phyloP scores from a whole-genome alignment of 1,140 invertebrate genomes.

The Drosophila littoralis region DNA sequence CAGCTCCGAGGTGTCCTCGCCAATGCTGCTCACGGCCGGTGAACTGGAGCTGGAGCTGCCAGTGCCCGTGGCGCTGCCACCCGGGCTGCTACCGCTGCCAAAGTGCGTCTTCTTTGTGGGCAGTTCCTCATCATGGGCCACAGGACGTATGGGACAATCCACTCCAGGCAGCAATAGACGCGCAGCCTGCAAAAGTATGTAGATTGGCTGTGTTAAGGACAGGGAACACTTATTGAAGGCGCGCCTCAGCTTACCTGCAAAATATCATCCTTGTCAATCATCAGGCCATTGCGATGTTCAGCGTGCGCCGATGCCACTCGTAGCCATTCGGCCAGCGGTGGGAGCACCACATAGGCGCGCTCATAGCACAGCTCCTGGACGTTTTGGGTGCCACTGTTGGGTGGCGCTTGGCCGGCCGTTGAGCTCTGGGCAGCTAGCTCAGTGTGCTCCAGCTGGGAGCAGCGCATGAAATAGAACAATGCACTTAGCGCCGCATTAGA shows the following conservation, averaged over 20 bases:
- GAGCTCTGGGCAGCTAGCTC: conserved; percentile 77
- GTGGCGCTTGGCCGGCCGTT: conserved; percentile 46
- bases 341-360: conserved; percentile 93
- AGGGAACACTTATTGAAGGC: not conserved
- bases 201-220: not conserved
- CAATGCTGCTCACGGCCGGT: conserved; percentile 56
- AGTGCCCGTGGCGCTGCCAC: conserved; percentile 40
- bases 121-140: conserved; percentile 86
- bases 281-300: conserved; percentile 90
- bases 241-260: conserved; percentile 87
- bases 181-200: conserved; percentile 89
- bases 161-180: conserved; percentile 93
- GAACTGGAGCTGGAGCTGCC: conserved; percentile 51
- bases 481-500: conserved; percentile 90
- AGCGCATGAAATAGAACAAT: conserved; percentile 95
- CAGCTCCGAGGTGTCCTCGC: conserved; percentile 80
- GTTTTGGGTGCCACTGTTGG: conserved; percentile 71
- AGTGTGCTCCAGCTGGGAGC: conserved; percentile 89
- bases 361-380: conserved; percentile 93
- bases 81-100: conserved; percentile 25
- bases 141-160: conserved; percentile 92
- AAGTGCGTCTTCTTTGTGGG: conserved; percentile 80
- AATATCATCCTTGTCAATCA: conserved; percentile 94
- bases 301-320: conserved; percentile 92
- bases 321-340: conserved; percentile 94